Conservation (phyloP, 2,113 vertebrate species). For the Hyla sarda region DNA sequence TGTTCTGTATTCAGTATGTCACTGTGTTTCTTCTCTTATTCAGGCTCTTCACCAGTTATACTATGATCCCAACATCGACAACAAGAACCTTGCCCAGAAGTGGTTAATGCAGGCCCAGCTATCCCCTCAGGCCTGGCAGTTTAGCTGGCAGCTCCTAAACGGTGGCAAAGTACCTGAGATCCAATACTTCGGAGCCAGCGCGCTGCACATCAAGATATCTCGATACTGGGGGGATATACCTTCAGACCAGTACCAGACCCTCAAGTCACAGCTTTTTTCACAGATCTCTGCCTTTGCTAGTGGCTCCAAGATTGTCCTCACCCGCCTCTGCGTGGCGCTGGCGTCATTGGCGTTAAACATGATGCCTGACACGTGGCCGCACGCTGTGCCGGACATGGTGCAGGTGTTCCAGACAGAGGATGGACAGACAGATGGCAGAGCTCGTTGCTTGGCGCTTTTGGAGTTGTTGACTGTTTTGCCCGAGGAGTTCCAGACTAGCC, state of each 20-base stretch:
- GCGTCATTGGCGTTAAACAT: constrained; percentile 97
- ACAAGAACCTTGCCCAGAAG: constrained; percentile 99
- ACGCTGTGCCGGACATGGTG: constrained; percentile 95
- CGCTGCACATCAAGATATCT: constrained; percentile 98
- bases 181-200: constrained; percentile 98
- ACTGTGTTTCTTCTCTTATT: constrained; percentile 60
- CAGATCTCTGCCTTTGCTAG: constrained; percentile 95
- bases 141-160: constrained; percentile 94
- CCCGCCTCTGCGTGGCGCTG: constrained; percentile 93
- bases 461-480: constrained; percentile 97
- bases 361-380: constrained; percentile 97
- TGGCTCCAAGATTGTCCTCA: constrained; percentile 97
- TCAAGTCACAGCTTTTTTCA: constrained; percentile 95
- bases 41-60: constrained; percentile 98
- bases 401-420: constrained; percentile 95
- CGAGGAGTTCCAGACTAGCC: constrained; percentile 97
- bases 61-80: constrained; percentile 98
- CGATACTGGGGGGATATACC: constrained; percentile 98
- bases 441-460: constrained; percentile 91
- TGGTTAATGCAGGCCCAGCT: constrained; percentile 99
- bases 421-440: constrained; percentile 89
- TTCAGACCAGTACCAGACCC: constrained; percentile 92
- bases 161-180: constrained; percentile 98
- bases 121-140: constrained; percentile 98
- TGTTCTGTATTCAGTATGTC: too few relatives aligned